A percentile compares a stretch with the other conserved stretches of the same genome.
Conservation (phyloP, 1,140 invertebrate species). For the Planococcus citri region DNA sequence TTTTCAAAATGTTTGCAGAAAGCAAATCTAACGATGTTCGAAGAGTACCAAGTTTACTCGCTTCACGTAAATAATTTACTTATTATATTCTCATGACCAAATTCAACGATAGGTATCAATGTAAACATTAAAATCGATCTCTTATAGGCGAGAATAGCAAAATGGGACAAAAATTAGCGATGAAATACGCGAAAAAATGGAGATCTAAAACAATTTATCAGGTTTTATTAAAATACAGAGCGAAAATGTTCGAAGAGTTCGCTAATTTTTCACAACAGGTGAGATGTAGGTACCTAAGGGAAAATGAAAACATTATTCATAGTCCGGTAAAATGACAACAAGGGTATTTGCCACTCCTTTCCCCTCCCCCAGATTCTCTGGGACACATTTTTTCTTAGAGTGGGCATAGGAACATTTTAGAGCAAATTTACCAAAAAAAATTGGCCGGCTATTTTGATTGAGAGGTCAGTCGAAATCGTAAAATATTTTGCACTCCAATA, state of each 20-base stretch:
- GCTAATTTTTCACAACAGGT: slow-evolving; percentile 74
- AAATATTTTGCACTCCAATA: too few relatives aligned
- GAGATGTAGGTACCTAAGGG: slow-evolving; percentile 25
- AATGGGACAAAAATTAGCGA: slow-evolving; percentile 55
- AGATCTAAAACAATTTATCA: slow-evolving; percentile 65
- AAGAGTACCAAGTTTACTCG: not conserved
- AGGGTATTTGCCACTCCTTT: too few relatives aligned
- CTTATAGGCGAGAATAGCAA: slow-evolving; percentile 47
- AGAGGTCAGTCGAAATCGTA: too few relatives aligned
- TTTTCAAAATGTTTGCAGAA: too few relatives aligned
- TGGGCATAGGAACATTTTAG: too few relatives aligned
- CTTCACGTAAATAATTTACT: not conserved
- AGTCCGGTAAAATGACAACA: too few relatives aligned
- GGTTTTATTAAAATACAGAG: slow-evolving; percentile 64
- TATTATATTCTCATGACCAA: not conserved
- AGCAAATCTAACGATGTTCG: not conserved
- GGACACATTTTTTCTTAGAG: too few relatives aligned
- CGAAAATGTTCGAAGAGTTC: slow-evolving; percentile 61
- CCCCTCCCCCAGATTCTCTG: too few relatives aligned
- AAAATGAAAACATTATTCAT: not conserved
- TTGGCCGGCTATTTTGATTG: too few relatives aligned
- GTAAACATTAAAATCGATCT: not conserved
- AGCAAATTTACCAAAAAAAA: too few relatives aligned
- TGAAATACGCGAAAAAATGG: slow-evolving; percentile 61
- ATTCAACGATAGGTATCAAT: slow-evolving; percentile 16